These are phyloP conservation scores for Pseudococcus viburni DNA, from an alignment of 2,888 invertebrate genomes.

Conservation along the genomic window DNA sequence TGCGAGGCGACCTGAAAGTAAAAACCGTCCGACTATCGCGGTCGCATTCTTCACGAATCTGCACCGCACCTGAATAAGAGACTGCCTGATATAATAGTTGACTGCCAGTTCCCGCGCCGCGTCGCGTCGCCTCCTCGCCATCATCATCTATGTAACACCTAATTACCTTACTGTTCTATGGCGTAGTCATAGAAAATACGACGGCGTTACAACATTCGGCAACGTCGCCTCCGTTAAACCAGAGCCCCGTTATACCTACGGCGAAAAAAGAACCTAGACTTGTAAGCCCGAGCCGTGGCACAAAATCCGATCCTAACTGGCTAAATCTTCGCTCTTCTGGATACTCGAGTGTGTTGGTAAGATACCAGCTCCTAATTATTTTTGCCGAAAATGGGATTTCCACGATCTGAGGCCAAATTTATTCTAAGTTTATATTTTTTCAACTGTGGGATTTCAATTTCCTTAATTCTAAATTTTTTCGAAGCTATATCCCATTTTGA, in stretches of 20 bases:
- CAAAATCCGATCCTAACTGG: too few species aligned
- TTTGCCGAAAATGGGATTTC: too few species aligned
- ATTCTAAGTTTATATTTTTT: too few species aligned
- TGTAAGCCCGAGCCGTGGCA: too few species aligned
- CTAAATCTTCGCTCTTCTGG: not conserved
- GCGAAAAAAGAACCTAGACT: not conserved
- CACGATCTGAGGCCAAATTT: too few species aligned
- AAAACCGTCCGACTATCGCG: not conserved
- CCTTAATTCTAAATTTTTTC: too few species aligned
- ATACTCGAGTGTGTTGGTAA: not conserved
- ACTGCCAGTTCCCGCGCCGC: not conserved
- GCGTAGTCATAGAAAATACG: not conserved
- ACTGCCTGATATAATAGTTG: not conserved
- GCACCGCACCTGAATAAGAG: not conserved
- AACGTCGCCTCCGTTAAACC: slow-evolving; percentile 48
- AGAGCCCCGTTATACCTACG: slow-evolving; percentile 38
- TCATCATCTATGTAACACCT: slow-evolving; percentile 41
- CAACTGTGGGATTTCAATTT: too few species aligned
- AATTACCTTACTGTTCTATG: not conserved
- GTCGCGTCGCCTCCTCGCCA: not conserved
- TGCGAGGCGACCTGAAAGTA: slow-evolving; percentile 3
- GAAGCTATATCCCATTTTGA: too few species aligned
- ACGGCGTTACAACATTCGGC: slow-evolving; percentile 44
- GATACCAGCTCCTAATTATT: too few species aligned
- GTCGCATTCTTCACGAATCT: slow-evolving; percentile 46